Evolutionary conservation across 2,797 vertebrate species (phyloP).

Genomic region (Varecia variegata): DNA sequence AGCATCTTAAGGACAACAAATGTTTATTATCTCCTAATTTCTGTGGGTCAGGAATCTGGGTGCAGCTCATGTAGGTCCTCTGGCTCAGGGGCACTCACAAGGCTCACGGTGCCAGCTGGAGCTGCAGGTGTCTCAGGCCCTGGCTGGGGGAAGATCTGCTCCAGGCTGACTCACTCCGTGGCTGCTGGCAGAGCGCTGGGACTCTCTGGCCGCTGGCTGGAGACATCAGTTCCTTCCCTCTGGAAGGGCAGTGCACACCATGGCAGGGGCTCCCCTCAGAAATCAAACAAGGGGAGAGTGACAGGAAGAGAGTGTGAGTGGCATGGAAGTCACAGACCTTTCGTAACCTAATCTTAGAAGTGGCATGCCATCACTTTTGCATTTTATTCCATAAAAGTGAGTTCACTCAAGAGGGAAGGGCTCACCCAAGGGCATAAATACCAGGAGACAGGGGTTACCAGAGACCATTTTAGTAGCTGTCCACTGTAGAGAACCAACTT

Average conservation of each 20-base stretch:
- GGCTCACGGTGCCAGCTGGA: not conserved
- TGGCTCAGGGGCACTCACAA: not conserved
- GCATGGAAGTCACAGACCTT: not conserved
- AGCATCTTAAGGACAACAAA: not conserved
- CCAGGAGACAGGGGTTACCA: not conserved
- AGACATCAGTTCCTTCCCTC: not conserved
- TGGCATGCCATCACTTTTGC: not conserved
- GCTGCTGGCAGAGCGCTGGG: not conserved
- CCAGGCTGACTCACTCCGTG: not conserved
- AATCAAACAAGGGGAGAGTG: not conserved
- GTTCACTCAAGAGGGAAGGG: not conserved
- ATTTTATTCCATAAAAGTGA: not conserved
- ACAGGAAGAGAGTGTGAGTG: not conserved
- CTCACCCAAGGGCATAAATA: not conserved
- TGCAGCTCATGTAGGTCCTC: not conserved
- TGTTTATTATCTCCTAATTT: not conserved
- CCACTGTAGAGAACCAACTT: not conserved
- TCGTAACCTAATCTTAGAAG: not conserved
- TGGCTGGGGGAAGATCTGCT: not conserved
- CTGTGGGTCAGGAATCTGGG: not conserved
- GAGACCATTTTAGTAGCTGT: not conserved
- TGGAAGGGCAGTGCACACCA: not conserved
- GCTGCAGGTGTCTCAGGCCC: not conserved
- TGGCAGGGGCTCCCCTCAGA: not conserved
- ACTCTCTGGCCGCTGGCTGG: not conserved